A percentile compares a stretch with the other conserved stretches of the same genome.
Evolutionary conservation across 2,888 invertebrate species (phyloP).

Genomic region (Mycogona germanica): DNA sequence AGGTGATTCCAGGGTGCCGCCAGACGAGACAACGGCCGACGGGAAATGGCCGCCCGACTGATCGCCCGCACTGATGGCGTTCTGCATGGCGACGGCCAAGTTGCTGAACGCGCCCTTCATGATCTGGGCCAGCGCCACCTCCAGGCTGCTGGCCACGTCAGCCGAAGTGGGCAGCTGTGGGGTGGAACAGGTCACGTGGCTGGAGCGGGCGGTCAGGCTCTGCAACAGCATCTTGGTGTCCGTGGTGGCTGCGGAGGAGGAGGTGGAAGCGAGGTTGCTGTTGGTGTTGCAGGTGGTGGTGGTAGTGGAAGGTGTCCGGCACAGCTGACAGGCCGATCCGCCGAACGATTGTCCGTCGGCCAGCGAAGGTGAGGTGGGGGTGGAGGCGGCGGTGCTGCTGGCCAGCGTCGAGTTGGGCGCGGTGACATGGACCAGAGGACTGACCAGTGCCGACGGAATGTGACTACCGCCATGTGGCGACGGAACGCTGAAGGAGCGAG

Average conservation of each 20-base stretch:
- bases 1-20: background rate
- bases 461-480: constrained; percentile 17
- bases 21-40: background rate
- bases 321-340: background rate
- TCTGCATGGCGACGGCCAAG: constrained; percentile 14
- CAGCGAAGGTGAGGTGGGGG: background rate
- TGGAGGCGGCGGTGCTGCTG: background rate
- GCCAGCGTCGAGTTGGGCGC: background rate
- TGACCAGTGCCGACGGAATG: constrained; percentile 15
- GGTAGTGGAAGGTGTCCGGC: background rate
- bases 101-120: constrained; percentile 17
- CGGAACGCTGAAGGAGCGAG: constrained; percentile 21
- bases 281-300: background rate
- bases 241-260: background rate
- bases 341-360: too few species aligned
- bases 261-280: background rate
- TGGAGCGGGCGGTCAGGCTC: background rate
- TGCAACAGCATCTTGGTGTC: background rate
- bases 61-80: background rate
- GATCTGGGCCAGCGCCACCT: constrained; percentile 14
- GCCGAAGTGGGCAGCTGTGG: background rate
- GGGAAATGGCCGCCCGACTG: background rate
- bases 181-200: background rate
- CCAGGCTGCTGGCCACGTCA: background rate
- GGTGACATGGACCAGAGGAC: constrained; percentile 9